phyloP scores from a whole-genome alignment of 2,797 vertebrate genomes.

The Liparis tanakae region DNA sequence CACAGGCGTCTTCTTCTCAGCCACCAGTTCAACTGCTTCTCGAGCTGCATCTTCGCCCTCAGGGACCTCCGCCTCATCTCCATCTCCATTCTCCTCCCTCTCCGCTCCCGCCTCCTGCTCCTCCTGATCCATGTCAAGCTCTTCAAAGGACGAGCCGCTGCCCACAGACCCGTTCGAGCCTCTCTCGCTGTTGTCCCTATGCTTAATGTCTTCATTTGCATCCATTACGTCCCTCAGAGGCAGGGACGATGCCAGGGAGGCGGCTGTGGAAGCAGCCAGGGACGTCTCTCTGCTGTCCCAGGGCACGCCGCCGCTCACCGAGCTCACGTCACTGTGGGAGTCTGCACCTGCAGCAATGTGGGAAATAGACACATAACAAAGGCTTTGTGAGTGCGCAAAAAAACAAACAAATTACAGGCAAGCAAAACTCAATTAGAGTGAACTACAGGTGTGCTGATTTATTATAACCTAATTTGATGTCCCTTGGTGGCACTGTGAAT shows the following conservation, averaged over 20 bases:
- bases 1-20: slow-evolving; percentile 70
- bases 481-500: neutral
- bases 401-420: slow-evolving; percentile 9
- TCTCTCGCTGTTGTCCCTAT: slow-evolving; percentile 77
- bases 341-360: slow-evolving; percentile 77
- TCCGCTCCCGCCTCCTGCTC: slow-evolving; percentile 70
- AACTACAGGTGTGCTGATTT: slow-evolving; percentile 20
- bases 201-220: slow-evolving; percentile 79
- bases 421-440: slow-evolving; percentile 13
- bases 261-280: slow-evolving; percentile 83
- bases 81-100: slow-evolving; percentile 40
- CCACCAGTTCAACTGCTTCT: slow-evolving; percentile 63
- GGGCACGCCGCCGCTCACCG: slow-evolving; percentile 84
- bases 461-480: neutral
- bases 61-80: slow-evolving; percentile 36
- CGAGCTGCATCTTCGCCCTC: slow-evolving; percentile 68
- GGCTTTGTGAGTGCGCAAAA: slow-evolving; percentile 8
- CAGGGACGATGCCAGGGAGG: slow-evolving; percentile 77
- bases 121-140: slow-evolving; percentile 91
- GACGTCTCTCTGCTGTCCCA: slow-evolving; percentile 90
- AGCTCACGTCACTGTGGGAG: slow-evolving; percentile 88
- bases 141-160: slow-evolving; percentile 97
- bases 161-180: slow-evolving; percentile 83
- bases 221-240: slow-evolving; percentile 77
- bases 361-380: neutral